phyloP scores from a whole-genome alignment of 2,797 vertebrate species.

The Gallinago solitaria region DNA sequence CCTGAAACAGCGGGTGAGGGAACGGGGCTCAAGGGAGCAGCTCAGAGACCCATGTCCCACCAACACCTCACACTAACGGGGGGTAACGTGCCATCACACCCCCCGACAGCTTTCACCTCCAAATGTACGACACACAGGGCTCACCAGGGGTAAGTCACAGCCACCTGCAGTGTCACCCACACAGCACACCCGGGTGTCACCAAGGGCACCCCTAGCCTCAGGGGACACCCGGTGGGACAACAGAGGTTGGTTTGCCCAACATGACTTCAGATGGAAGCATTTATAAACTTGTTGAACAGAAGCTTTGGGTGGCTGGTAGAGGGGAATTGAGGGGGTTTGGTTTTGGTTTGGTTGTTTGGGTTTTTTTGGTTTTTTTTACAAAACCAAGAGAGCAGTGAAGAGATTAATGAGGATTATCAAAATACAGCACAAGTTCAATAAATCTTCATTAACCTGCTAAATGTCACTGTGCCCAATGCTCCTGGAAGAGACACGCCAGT shows the following conservation, averaged over 20 bases:
- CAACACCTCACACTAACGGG: fast-evolving
- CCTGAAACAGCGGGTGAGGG: neutral
- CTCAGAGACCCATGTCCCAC: fast-evolving
- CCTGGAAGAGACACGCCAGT: fast-evolving
- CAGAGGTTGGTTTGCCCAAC: fast-evolving
- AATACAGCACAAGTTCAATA: neutral
- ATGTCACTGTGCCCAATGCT: neutral
- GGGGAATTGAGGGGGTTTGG: neutral
- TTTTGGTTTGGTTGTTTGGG: no score
- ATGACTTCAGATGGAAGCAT: neutral
- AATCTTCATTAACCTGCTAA: neutral
- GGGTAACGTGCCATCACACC: neutral
- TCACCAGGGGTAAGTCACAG: neutral
- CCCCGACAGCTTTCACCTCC: neutral
- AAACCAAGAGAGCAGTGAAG: neutral
- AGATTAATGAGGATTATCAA: neutral
- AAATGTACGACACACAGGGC: no score
- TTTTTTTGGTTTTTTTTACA: no score
- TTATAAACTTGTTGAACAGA: neutral
- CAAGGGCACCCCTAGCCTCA: neutral
- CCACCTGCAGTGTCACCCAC: neutral
- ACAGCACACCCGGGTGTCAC: neutral
- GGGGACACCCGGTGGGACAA: neutral
- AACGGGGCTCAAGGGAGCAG: neutral
- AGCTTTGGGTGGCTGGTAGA: neutral